phyloP scores from a whole-genome alignment of 2,888 invertebrate genomes.

The Polia nebulosa region DNA sequence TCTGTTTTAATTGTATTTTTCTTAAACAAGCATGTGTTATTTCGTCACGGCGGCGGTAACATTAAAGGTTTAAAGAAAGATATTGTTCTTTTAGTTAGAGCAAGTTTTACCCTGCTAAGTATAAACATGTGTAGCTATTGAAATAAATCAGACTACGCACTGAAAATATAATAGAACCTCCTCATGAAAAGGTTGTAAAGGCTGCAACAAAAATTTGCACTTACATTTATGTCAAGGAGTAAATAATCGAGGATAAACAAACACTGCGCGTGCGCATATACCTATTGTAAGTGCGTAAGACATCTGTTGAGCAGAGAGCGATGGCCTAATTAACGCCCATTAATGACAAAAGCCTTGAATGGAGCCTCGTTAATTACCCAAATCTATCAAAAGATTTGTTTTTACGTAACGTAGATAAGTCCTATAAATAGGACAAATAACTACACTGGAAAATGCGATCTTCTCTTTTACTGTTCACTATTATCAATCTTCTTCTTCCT shows the following conservation, averaged over 20 bases:
- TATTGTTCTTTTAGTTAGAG: background rate
- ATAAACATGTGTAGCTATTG: background rate
- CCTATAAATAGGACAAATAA: background rate
- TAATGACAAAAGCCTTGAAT: constrained; percentile 31
- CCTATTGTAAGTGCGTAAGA: constrained; percentile 62
- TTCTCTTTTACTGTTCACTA: background rate
- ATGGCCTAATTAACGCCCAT: constrained; percentile 70
- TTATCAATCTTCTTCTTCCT: background rate
- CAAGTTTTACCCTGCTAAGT: constrained; percentile 1
- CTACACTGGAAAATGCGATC: no score
- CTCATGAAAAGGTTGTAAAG: constrained; percentile 33
- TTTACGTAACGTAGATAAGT: background rate
- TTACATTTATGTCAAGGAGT: constrained; percentile 79
- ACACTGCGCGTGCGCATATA: constrained; percentile 69
- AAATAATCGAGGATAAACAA: constrained; percentile 79
- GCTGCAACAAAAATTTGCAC: constrained; percentile 62
- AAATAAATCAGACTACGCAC: constrained; percentile 15
- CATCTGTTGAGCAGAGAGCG: constrained; percentile 63
- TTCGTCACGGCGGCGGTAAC: no score
- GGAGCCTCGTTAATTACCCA: constrained; percentile 10
- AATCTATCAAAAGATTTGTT: constrained; percentile 6
- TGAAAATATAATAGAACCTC: constrained; percentile 13
- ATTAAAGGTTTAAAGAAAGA: background rate
- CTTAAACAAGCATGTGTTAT: constrained; percentile 16
- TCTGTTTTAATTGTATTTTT: constrained; percentile 28